Evolutionary conservation across 2,797 vertebrate species (phyloP), one percentile per base, ranked within the genome.

Genomic region (Peromyscus aztecus): DNA sequence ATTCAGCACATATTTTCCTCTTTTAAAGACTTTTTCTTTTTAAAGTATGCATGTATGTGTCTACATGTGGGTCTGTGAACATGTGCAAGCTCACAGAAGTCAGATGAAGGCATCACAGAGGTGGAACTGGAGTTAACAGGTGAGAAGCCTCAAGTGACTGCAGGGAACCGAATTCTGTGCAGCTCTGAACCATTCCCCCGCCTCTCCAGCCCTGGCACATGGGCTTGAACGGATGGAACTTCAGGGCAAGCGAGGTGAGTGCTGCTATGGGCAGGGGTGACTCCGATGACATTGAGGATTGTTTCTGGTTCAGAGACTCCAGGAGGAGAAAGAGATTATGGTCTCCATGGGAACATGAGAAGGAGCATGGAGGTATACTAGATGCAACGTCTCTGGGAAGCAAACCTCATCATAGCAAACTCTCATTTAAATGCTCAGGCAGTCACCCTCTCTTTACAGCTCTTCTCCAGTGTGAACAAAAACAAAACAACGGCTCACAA

Each of bases 401-500:
- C 57, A 19, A 9, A 37, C 2, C 61, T 46, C 29, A 52, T 23
- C 43, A 89, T 17, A 94, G 75, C 23, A 67, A 84, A 31, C 27
- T 82, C 43, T 85, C 43, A 55, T 63, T 49, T 71, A 91, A 95
- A 94, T 75, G 75, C 37, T 93, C 67, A 73, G 65, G 27, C 6
- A 31, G 69, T 83, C 65, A 75, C 40, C 52, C 49, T 92, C n/a
- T 92, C 90, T 88, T 84, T 91, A 89, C 73, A 92, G 81, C 21
- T n/a, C 73, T 9, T 59, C 16, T 29, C 24, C 61, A 69, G 63
- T 49, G 19, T 40, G 24, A 57, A 59, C 46, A 95, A 97, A 95
- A 29, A 91, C 29, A 94, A 85, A 96, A 91, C 94, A 93, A n/a
- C 21, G 27, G 67, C 84, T 94, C 65, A 87, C 46, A 81, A 95